phyloP scores from a whole-genome alignment of 2,888 invertebrate species.

The Lypha dubia region DNA sequence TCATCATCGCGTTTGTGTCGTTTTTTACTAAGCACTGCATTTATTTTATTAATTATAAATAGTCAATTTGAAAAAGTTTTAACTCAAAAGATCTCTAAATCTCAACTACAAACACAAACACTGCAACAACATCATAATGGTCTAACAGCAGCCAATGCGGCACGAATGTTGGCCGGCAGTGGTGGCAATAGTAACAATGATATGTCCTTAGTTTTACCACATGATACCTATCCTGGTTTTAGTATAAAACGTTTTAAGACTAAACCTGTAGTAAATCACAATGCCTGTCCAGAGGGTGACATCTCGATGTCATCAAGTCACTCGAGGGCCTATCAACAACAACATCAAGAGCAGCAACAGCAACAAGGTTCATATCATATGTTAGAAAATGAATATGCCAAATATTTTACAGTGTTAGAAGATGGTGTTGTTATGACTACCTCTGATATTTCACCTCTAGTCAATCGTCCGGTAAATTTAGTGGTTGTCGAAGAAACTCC shows the following conservation, averaged over 20 bases:
- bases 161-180: slow-evolving; percentile 78
- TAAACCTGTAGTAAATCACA: slow-evolving; percentile 74
- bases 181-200: slow-evolving; percentile 76
- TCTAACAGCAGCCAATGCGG: slow-evolving; percentile 79
- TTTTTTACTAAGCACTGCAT: slow-evolving; percentile 61
- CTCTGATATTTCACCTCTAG: slow-evolving; percentile 91
- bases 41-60: slow-evolving; percentile 68
- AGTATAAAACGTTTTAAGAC: slow-evolving; percentile 91
- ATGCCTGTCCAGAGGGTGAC: slow-evolving; percentile 65
- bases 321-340: slow-evolving; percentile 57
- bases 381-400: slow-evolving; percentile 91
- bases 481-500: slow-evolving; percentile 92
- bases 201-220: slow-evolving; percentile 88
- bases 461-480: slow-evolving; percentile 91
- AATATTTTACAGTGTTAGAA: slow-evolving; percentile 93
- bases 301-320: slow-evolving; percentile 6
- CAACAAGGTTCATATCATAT: slow-evolving; percentile 85
- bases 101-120: slow-evolving; percentile 33
- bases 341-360: no score
- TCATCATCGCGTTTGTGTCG: slow-evolving; percentile 41
- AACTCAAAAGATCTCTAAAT: slow-evolving; percentile 67
- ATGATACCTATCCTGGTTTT: slow-evolving; percentile 95
- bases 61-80: slow-evolving; percentile 70
- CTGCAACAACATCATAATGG: slow-evolving; percentile 69
- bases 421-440: slow-evolving; percentile 96